These are phyloP conservation scores for Notiomystis cincta DNA, from an alignment of 2,113 vertebrate species.

Conservation along the genomic window DNA sequence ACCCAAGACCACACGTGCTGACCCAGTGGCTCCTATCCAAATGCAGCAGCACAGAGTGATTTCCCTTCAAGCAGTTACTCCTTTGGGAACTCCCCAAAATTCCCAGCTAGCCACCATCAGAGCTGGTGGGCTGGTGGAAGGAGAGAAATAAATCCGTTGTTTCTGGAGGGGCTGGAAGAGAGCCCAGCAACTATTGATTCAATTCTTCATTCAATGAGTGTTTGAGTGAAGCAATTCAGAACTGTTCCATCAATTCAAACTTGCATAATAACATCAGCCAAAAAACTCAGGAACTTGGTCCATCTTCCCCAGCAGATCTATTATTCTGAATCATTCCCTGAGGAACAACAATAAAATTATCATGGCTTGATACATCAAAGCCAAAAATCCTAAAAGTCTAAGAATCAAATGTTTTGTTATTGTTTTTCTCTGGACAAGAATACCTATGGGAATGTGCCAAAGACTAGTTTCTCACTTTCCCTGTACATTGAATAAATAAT, in stretches of 20 bases:
- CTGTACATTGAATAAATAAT: background rate
- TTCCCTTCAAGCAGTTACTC: background rate
- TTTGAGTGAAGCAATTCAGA: conserved; percentile 21
- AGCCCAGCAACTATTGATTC: background rate
- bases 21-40: background rate
- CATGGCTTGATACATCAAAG: background rate
- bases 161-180: background rate
- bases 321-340: background rate
- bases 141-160: background rate
- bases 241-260: background rate
- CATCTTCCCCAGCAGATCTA: background rate
- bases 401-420: background rate
- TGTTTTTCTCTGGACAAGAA: background rate
- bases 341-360: background rate
- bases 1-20: background rate
- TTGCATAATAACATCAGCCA: background rate
- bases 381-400: background rate
- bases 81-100: background rate
- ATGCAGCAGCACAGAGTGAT: background rate
- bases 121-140: background rate
- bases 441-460: background rate
- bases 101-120: background rate
- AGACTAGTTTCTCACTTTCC: background rate
- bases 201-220: background rate
- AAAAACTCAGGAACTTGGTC: background rate